Percentiles rank a stretch among this genome's conserved stretches.
Conservation (phyloP, 2,888 invertebrate genomes). For the Amiota communis region DNA sequence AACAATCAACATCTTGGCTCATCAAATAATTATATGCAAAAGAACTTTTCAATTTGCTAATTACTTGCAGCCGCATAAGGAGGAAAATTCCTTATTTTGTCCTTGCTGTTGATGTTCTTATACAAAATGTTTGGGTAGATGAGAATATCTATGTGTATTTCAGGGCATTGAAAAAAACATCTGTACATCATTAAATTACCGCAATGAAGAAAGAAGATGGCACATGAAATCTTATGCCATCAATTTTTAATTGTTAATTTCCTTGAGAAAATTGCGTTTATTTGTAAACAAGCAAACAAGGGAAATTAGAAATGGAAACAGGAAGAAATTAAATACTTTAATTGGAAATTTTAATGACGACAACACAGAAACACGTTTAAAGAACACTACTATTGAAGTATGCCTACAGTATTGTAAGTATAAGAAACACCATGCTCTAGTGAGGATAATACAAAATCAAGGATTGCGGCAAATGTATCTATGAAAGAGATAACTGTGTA, state of each 20-base stretch:
- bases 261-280: slow-evolving; percentile 63
- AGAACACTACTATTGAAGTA: not conserved
- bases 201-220: not conserved
- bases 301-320: slow-evolving; percentile 47
- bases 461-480: not conserved
- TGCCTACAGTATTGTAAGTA: too few species aligned
- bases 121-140: too few species aligned
- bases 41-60: slow-evolving; percentile 29
- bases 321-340: slow-evolving; percentile 66
- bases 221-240: slow-evolving; percentile 39
- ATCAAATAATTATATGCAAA: slow-evolving; percentile 17
- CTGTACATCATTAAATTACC: slow-evolving; percentile 33
- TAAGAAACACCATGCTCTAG: not conserved
- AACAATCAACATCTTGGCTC: not conserved
- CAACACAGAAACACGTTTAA: slow-evolving; percentile 32
- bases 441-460: not conserved
- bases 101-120: too few species aligned
- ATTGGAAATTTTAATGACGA: slow-evolving; percentile 64
- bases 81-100: not conserved
- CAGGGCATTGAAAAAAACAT: slow-evolving; percentile 28
- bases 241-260: slow-evolving; percentile 67
- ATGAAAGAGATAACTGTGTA: slow-evolving; percentile 21
- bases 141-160: not conserved
- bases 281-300: slow-evolving; percentile 44
- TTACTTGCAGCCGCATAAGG: slow-evolving; percentile 20